phyloP scores from a whole-genome alignment of 2,797 vertebrate species.

The Pipistrellus nathusii region DNA sequence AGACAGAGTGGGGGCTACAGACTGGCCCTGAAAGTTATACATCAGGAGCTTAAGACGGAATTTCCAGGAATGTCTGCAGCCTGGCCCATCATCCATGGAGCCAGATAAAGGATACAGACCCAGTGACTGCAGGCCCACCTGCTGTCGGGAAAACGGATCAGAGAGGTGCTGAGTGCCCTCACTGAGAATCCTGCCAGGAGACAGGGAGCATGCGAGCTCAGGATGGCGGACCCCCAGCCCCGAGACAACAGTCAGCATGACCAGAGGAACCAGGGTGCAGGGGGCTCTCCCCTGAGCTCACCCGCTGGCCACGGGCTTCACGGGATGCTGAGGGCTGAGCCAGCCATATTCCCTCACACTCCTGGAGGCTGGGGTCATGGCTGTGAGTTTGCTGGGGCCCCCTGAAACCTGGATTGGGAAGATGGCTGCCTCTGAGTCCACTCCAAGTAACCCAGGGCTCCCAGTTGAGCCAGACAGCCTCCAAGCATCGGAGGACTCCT shows the following conservation, averaged over 20 bases:
- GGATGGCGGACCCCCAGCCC: accelerated
- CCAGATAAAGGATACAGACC: accelerated
- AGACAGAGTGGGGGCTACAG: accelerated
- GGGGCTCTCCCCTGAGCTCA: background rate
- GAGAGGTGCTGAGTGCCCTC: background rate
- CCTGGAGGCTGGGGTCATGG: background rate
- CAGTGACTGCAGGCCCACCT: background rate
- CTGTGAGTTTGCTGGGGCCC: background rate
- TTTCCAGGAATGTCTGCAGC: too few species aligned
- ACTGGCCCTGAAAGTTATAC: too few species aligned
- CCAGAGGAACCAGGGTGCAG: accelerated
- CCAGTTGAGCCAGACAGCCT: background rate
- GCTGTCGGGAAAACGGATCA: background rate
- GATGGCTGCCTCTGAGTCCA: background rate
- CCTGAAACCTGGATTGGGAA: background rate
- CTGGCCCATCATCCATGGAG: accelerated
- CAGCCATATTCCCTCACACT: background rate
- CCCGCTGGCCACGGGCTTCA: background rate
- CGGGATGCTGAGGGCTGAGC: background rate
- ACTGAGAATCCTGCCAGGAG: background rate
- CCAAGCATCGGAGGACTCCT: accelerated
- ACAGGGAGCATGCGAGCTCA: background rate
- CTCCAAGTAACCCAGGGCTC: background rate
- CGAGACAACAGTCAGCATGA: background rate
- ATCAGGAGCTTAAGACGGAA: accelerated